Conservation (phyloP, 1,140 invertebrate species). For the Sarcophaga peregrina region DNA sequence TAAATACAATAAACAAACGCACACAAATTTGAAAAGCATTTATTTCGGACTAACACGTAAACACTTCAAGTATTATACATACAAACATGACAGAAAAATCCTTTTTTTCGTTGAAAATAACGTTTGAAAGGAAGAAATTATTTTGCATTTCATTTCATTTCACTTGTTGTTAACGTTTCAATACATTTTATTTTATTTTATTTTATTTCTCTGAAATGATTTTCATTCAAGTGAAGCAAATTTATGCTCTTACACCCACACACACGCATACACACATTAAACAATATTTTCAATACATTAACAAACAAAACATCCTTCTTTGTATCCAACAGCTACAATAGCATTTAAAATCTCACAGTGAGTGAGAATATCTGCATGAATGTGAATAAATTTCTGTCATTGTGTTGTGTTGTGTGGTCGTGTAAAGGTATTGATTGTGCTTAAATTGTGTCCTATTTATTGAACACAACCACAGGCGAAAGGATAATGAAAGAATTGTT, state of each 20-base stretch:
- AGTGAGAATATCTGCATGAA: neutral
- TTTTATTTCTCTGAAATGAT: too few species aligned
- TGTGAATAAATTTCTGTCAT: neutral
- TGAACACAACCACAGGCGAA: neutral
- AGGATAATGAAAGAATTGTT: neutral
- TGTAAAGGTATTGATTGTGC: neutral
- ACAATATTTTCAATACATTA: too few species aligned
- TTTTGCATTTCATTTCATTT: conserved; percentile 15
- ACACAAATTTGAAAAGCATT: conserved; percentile 14
- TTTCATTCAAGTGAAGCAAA: neutral
- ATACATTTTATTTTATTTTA: neutral
- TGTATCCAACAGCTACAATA: neutral
- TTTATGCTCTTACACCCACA: neutral
- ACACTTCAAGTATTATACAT: neutral
- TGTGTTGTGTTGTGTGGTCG: neutral
- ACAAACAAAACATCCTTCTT: neutral
- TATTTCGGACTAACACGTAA: conserved; percentile 37
- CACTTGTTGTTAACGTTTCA: conserved; percentile 14
- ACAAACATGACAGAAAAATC: neutral
- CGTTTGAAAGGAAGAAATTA: neutral
- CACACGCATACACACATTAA: too few species aligned
- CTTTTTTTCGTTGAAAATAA: neutral
- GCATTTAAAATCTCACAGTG: neutral
- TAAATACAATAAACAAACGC: neutral
- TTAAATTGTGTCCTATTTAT: neutral